Percentiles rank a stretch among this genome's conserved stretches.
Evolutionary conservation across 2,113 vertebrate species (phyloP).

Genomic region (Xiphias gladius): DNA sequence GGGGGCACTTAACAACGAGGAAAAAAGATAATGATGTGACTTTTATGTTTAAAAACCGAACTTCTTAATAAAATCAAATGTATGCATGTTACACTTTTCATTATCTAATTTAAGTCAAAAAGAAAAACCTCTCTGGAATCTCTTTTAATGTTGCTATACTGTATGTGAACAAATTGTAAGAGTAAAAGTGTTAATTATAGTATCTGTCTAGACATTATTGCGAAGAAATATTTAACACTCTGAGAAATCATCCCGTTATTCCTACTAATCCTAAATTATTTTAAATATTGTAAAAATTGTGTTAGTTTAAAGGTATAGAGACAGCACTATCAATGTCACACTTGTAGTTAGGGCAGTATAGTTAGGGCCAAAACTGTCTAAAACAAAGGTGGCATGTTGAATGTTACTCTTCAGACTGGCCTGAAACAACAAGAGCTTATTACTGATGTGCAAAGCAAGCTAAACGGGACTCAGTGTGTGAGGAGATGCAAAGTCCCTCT

Average conservation of each 20-base stretch:
- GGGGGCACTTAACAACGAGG: not conserved
- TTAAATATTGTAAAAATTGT: not conserved
- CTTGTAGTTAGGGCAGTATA: too few species aligned
- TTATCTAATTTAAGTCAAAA: not conserved
- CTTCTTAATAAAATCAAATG: not conserved
- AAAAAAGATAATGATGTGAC: not conserved
- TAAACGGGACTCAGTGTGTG: not conserved
- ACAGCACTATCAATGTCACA: not conserved
- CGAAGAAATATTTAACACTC: not conserved
- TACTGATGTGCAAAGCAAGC: constrained; percentile 4
- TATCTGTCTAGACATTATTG: not conserved
- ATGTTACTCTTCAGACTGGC: not conserved
- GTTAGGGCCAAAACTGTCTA: too few species aligned
- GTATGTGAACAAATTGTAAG: not conserved
- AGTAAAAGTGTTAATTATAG: not conserved
- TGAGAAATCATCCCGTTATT: not conserved
- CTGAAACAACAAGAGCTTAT: not conserved
- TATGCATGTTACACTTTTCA: not conserved
- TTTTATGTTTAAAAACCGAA: not conserved
- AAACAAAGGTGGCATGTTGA: too few species aligned
- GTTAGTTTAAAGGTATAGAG: not conserved
- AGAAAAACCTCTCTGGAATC: too few species aligned
- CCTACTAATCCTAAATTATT: not conserved
- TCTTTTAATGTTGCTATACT: too few species aligned
- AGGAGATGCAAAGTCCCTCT: not conserved